Base-by-base conservation (phyloP, 2,888 invertebrate species). In the Acanthosoma haemorrhoidale region DNA sequence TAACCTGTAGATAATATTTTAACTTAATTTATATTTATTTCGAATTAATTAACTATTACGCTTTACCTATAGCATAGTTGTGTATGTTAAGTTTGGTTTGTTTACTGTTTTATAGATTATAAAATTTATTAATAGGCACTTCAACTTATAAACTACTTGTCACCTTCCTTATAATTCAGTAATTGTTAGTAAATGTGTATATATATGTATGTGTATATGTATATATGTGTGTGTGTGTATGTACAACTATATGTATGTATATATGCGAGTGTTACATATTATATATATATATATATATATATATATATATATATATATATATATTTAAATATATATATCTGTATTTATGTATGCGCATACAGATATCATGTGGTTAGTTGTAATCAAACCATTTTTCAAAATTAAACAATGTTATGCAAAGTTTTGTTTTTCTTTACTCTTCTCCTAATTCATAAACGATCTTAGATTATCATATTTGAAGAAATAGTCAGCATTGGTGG, bases 1-100 rank as follows among this genome's bases (percentile, higher is more conserved):
- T n/a, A n/a, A n/a, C n/a, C n/a, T 51, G 51, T 51, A 51, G 25
- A 51, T 51, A 51, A 25, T 4, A 51, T 51, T 51, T 51, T 21
- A 51, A 25, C 51, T 51, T 51, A 51, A 51, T 51, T 51, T 51
- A 51, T 51, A 51, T 25, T 25, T 51, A n/a, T n/a, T 51, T 51
- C n/a, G 6, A 51, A 11, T 25, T 13, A 13, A n/a, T 25, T 25
- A 13, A 25, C 25, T n/a, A 13, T n/a, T 25, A 51, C 25, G 51
- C 51, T 51, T 25, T 51, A 25, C 5, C 5, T 9, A 21, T n/a
- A n/a, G 21, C n/a, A 51, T 51, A 43, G 18, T 43, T 43, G n/a
- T 21, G n/a, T 51, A n/a, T 25, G 1, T 51, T 51, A 51, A 51
- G 13, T 25, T 1, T 51, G 13, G 21, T 51, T 25, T 51, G 51